These are phyloP conservation scores for Chaetophractus vellerosus DNA, from an alignment of 2,797 vertebrate species.

Conservation along the genomic window DNA sequence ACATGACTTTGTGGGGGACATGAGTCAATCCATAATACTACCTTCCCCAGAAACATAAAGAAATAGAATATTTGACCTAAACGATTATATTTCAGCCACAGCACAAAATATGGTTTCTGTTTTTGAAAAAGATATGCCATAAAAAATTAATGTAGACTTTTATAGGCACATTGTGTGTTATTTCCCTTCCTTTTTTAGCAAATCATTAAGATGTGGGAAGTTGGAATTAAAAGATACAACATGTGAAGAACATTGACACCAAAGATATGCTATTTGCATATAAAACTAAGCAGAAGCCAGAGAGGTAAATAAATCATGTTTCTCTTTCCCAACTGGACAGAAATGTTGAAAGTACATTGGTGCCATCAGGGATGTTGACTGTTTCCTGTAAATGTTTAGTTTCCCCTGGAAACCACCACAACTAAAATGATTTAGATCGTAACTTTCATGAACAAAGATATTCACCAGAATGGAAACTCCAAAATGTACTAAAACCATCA, in stretches of 20 bases:
- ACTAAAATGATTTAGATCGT: neutral
- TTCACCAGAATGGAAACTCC: slow-evolving; percentile 15
- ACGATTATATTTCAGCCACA: neutral
- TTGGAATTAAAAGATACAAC: neutral
- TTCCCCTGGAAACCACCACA: slow-evolving; percentile 57
- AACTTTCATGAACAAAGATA: neutral
- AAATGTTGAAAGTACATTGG: neutral
- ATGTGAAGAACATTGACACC: neutral
- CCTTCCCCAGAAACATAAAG: slow-evolving; percentile 59
- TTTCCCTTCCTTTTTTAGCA: slow-evolving; percentile 2
- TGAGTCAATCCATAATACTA: too few relatives aligned
- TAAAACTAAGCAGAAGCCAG: slow-evolving; percentile 49
- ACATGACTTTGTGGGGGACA: too few relatives aligned
- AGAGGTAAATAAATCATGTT: neutral
- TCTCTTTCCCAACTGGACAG: neutral
- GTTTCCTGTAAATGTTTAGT: slow-evolving; percentile 39
- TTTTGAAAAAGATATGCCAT: neutral
- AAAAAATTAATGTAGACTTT: neutral
- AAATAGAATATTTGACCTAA: neutral
- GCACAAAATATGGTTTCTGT: neutral
- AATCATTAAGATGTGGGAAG: neutral
- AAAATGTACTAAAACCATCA: neutral
- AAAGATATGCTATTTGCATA: neutral
- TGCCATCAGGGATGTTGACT: neutral
- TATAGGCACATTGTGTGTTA: neutral